Evolutionary conservation across 2,888 invertebrate species (phyloP).

Genomic region (Parelbella ahira): DNA sequence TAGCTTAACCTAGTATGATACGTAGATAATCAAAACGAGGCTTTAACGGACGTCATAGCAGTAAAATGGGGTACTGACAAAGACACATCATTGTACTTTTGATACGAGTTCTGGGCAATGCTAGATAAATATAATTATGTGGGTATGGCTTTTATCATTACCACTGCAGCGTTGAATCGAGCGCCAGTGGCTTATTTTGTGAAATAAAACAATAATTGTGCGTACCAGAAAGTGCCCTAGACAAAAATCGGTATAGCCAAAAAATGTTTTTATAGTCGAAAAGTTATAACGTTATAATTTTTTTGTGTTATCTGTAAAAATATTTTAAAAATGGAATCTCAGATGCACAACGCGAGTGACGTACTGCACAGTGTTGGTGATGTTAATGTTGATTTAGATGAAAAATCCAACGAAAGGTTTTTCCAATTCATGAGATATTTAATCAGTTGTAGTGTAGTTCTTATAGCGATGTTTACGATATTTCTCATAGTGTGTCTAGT

Average conservation of each 20-base stretch:
- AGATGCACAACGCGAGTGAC: constrained; percentile 2
- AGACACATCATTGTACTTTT: not conserved
- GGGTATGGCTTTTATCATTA: constrained; percentile 2
- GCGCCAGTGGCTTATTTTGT: too few relatives aligned
- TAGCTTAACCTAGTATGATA: constrained; percentile 17
- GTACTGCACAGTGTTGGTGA: constrained; percentile 6
- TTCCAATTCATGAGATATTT: constrained; percentile 19
- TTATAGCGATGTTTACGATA: constrained; percentile 10
- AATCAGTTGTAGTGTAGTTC: constrained; percentile 17
- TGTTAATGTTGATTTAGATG: not conserved
- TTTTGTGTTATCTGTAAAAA: too few relatives aligned
- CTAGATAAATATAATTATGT: constrained; percentile 12
- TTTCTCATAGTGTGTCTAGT: constrained; percentile 15
- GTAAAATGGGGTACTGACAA: too few relatives aligned
- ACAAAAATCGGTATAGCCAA: too few relatives aligned
- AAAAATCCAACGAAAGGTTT: constrained; percentile 12
- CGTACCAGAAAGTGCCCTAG: too few relatives aligned
- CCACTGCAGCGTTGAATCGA: not conserved
- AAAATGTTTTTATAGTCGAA: too few relatives aligned
- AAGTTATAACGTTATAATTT: constrained; percentile 1
- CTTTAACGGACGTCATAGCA: constrained; percentile 23
- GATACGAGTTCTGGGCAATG: constrained; percentile 4
- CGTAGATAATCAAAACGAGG: constrained; percentile 25
- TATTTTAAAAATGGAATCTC: constrained; percentile 12
- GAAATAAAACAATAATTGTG: too few relatives aligned